phyloP scores from a whole-genome alignment of 2,888 invertebrate genomes.

The Pharmacophagus antenor region DNA sequence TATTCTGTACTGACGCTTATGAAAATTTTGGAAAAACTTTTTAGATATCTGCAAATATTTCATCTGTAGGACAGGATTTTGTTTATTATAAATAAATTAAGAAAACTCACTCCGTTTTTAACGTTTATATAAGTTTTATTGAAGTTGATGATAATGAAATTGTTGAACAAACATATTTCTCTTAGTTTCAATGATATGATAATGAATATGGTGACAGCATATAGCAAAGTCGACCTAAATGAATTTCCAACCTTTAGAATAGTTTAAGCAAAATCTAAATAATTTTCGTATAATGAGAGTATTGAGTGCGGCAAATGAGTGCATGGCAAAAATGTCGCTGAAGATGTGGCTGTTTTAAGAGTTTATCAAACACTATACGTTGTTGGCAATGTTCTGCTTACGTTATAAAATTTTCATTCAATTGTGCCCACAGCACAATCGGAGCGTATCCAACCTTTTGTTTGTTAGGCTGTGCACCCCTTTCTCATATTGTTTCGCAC shows the following conservation, averaged over 20 bases:
- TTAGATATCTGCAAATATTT: neutral
- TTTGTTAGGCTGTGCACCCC: conserved; percentile 61
- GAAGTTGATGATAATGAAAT: no score
- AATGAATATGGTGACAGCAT: no score
- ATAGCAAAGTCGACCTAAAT: no score
- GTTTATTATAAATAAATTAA: no score
- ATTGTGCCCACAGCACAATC: conserved; percentile 35
- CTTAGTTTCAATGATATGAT: no score
- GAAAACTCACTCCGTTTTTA: no score
- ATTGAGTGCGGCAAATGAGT: no score
- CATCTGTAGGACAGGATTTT: neutral
- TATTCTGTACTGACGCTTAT: neutral
- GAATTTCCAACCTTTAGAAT: no score
- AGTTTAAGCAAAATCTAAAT: no score
- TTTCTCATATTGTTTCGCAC: conserved; percentile 72
- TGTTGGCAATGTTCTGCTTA: conserved; percentile 12
- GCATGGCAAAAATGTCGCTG: neutral
- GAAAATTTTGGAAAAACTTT: neutral
- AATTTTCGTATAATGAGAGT: no score
- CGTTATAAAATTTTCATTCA: conserved; percentile 34
- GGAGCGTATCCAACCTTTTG: conserved; percentile 54
- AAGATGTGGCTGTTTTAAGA: neutral
- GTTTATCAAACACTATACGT: conserved; percentile 17
- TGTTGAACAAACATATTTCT: no score
- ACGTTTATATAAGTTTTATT: no score